Percentiles rank a stretch among this genome's conserved stretches.
Evolutionary conservation across 2,888 invertebrate genomes (phyloP).

Genomic region (Athrips mouffetella): DNA sequence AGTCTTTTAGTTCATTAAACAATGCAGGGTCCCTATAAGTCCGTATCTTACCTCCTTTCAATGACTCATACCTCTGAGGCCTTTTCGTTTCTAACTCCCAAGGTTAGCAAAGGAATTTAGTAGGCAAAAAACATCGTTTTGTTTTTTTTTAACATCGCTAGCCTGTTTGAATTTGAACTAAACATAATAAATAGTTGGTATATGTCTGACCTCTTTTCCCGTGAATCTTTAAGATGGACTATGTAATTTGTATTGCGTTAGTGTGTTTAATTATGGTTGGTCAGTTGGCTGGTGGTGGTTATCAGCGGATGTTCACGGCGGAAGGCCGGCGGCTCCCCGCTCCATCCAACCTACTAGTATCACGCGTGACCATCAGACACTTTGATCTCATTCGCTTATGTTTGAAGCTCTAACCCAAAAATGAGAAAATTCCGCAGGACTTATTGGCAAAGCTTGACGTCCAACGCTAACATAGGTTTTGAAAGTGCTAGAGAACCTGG

Average conservation of each 20-base stretch:
- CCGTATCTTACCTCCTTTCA: slow-evolving; percentile 6
- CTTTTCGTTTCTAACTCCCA: slow-evolving; percentile 10
- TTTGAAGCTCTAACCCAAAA: slow-evolving; percentile 3
- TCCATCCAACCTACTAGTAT: slow-evolving; percentile 20
- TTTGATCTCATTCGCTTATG: slow-evolving; percentile 11
- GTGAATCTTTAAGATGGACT: too few species aligned
- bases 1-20: slow-evolving; percentile 33
- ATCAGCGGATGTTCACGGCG: slow-evolving; percentile 66
- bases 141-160: neutral
- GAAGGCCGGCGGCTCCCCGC: slow-evolving; percentile 53
- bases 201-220: too few species aligned
- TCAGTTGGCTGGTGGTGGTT: slow-evolving; percentile 40
- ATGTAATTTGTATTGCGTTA: too few species aligned
- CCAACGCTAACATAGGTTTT: too few species aligned
- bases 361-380: slow-evolving; percentile 27
- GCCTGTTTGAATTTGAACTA: too few species aligned
- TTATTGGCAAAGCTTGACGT: too few species aligned
- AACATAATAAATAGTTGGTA: too few species aligned
- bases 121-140: neutral
- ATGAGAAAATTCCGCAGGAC: too few species aligned
- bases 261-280: slow-evolving; percentile 3
- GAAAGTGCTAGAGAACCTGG: too few species aligned
- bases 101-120: neutral
- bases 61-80: slow-evolving; percentile 4
- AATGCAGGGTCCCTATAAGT: slow-evolving; percentile 23